Evolutionary conservation across 2,113 vertebrate species (phyloP).

Genomic region (Syngnathus typhle): DNA sequence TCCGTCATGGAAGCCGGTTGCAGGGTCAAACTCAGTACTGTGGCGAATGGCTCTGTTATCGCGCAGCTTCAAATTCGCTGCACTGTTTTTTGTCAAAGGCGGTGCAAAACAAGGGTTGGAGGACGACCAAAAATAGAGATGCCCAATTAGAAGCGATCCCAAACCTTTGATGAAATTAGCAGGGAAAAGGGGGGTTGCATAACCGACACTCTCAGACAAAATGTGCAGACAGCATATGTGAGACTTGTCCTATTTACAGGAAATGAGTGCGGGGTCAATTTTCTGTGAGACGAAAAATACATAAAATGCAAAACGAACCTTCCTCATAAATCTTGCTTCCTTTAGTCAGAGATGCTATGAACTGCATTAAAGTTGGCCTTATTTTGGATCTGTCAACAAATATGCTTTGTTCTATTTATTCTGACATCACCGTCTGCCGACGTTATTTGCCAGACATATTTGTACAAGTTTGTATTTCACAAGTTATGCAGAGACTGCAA

Average conservation of each 20-base stretch:
- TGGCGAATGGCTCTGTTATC: conserved; percentile 67
- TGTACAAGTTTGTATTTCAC: background rate
- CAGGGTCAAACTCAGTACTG: conserved; percentile 70
- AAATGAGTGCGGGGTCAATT: conserved; percentile 55
- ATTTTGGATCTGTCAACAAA: conserved; percentile 11
- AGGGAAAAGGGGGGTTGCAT: conserved; percentile 61
- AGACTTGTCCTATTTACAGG: conserved; percentile 63
- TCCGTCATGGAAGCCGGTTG: conserved; percentile 69
- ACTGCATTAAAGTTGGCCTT: conserved; percentile 9
- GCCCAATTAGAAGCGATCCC: conserved; percentile 66
- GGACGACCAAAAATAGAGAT: conserved; percentile 68
- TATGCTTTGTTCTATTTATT: conserved; percentile 1
- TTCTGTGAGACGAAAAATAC: conserved; percentile 23
- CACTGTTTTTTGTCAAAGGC: conserved; percentile 58
- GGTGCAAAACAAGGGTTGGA: conserved; percentile 59
- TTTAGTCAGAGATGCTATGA: conserved; percentile 3
- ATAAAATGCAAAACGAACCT: conserved; percentile 21
- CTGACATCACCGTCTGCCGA: background rate
- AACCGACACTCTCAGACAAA: conserved; percentile 56
- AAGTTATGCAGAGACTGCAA: background rate
- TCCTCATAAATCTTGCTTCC: conserved; percentile 10
- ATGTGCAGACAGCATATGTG: conserved; percentile 61
- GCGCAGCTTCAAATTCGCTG: conserved; percentile 59
- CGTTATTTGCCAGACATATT: background rate
- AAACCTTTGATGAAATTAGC: conserved; percentile 71